Base-by-base conservation (phyloP, 2,888 invertebrate species). In the Ochropleura leucogaster region DNA sequence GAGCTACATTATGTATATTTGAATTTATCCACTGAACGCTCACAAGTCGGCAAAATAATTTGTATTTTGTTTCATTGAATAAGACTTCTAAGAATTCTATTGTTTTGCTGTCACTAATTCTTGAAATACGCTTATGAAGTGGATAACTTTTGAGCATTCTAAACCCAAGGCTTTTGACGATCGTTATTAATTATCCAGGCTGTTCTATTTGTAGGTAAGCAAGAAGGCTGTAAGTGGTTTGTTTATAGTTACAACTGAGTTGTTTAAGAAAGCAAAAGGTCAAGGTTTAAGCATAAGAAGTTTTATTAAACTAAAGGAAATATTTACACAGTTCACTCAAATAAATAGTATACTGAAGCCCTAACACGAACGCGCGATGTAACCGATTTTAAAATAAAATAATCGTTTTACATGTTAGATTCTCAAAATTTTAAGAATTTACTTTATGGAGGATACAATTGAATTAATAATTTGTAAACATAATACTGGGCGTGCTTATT, bases 61-160 rank as follows among this genome's bases (percentile, higher is more conserved):
- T 55, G 16, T 64, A 53, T 49, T 40, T 76, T 49, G 18, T 46
- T 76, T 47, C 64, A 81, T 82, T 55, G 14, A 71, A 77, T 65
- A 49, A 70, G 57, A 57, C 46, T 63, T 44, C 53, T 63, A n/a
- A 44, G 47, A 63, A 59, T 69, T 75, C 49, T n/a, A 68, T 12
- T 81, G 76, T 62, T 77, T 66, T 47, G 68, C 14, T 65, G 57
- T 60, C 44, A 18, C 20, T 68, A 64, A 80, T 68, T 60, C 59
- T 47, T 57, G 47, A 68, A 47, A 55, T 74, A 60, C 60, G 81
- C 47, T 65, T 62, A 55, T 20, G 18, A 55, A 79, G 53, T 67
- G 20, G 3, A 53, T 47, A 64, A 44, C 60, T 49, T 77, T 71
- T 20, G 30, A 80, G 40, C 18, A 65, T 46, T 42, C 20, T 9